These are phyloP conservation scores for Pristis pectinata DNA, from an alignment of 2,797 vertebrate genomes.

Conservation along the genomic window DNA sequence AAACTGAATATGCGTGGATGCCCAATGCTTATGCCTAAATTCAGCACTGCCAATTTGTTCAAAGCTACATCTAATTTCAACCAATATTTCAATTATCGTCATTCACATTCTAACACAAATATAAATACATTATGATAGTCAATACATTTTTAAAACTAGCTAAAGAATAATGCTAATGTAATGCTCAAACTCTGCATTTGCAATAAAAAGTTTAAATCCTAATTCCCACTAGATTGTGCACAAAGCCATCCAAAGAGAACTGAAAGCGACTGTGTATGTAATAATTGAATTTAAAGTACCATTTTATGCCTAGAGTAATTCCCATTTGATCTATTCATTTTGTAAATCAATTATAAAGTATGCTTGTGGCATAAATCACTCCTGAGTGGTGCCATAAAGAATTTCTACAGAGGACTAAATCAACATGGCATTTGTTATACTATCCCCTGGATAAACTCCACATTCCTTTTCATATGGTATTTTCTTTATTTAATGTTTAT, in stretches of 20 bases:
- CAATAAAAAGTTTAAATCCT: not conserved
- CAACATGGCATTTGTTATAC: not conserved
- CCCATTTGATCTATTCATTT: not conserved
- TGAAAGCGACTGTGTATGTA: not conserved
- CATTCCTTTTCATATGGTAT: not conserved
- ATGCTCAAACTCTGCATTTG: not conserved
- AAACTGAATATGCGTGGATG: not conserved
- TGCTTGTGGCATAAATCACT: not conserved
- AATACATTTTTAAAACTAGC: not conserved
- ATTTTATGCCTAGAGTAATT: not conserved
- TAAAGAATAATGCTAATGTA: not conserved
- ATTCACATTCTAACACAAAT: not conserved
- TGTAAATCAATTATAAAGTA: not conserved
- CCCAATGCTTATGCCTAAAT: not conserved
- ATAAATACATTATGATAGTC: not conserved
- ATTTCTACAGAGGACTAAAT: not conserved
- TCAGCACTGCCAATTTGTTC: not conserved
- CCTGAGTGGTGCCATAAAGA: not conserved
- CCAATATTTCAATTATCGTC: not conserved
- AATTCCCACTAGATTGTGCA: not conserved
- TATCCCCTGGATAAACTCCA: not conserved
- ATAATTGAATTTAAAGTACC: not conserved
- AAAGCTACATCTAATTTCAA: not conserved
- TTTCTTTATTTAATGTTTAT: not conserved
- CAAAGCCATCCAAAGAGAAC: not conserved